These are phyloP conservation scores for Diceros bicornis DNA, from an alignment of 2,797 vertebrate genomes.

Conservation along the genomic window DNA sequence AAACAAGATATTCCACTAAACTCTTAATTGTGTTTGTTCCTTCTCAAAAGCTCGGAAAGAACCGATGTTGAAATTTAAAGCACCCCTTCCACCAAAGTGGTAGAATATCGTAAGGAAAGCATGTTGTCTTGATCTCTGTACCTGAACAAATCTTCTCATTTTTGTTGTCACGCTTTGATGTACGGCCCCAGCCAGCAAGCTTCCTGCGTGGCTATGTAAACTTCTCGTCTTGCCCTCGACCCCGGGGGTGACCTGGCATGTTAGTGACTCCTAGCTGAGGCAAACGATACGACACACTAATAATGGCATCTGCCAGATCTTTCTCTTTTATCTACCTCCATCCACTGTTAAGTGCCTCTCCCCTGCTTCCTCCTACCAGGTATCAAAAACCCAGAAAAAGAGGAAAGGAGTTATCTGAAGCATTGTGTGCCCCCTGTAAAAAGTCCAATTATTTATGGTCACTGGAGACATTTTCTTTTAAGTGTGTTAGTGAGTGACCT, in stretches of 20 bases:
- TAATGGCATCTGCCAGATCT: conserved; percentile 40
- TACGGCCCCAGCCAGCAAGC: conserved; percentile 17
- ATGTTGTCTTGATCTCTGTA: conserved; percentile 70
- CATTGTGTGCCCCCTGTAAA: conserved; percentile 68
- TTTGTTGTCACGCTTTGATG: conserved; percentile 79
- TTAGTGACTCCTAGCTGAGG: conserved; percentile 68
- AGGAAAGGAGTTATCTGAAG: conserved; percentile 72
- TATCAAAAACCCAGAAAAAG: conserved; percentile 75
- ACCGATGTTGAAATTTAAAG: neutral
- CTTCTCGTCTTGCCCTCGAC: conserved; percentile 54
- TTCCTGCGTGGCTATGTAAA: conserved; percentile 42
- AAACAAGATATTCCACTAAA: conserved; percentile 60
- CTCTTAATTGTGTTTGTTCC: conserved; percentile 41
- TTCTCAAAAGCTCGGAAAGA: conserved; percentile 56
- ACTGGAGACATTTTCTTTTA: conserved; percentile 66
- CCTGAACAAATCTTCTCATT: conserved; percentile 74
- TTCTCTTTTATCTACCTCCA: conserved; percentile 61
- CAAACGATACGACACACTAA: conserved; percentile 9
- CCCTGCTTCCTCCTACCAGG: conserved; percentile 57
- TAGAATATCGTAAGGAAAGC: conserved; percentile 17
- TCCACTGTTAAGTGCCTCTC: conserved; percentile 51
- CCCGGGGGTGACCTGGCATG: conserved; percentile 17
- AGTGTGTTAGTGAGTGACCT: conserved; percentile 72
- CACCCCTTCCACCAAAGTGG: conserved; percentile 17
- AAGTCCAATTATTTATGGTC: conserved; percentile 84